Evolutionary conservation across 1,140 invertebrate genomes (phyloP).

Genomic region (Rhagoletis zephyria): DNA sequence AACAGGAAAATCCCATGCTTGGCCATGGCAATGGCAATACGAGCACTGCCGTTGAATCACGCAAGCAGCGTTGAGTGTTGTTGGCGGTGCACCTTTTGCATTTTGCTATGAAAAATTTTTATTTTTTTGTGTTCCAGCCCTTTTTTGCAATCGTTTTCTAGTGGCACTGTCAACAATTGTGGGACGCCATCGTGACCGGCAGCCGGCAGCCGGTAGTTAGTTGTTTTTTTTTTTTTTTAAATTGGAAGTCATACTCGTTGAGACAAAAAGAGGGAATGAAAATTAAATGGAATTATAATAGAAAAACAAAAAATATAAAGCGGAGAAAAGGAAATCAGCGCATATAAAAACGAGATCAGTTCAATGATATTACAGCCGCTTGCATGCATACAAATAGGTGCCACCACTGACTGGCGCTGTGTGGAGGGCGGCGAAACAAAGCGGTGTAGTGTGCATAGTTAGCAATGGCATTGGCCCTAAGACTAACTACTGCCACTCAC

Average conservation of each 20-base stretch:
- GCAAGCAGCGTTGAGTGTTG: conserved; percentile 29
- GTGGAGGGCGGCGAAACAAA: neutral
- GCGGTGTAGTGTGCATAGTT: neutral
- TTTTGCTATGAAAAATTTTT: neutral
- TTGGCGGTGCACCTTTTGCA: neutral
- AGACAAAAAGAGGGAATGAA: conserved; percentile 8
- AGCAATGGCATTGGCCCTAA: conserved; percentile 5
- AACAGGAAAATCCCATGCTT: conserved; percentile 17
- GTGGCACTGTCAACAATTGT: conserved; percentile 4
- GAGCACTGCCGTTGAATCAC: conserved; percentile 12
- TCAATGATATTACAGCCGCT: conserved; percentile 12
- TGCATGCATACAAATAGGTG: conserved; percentile 6
- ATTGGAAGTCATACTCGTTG: neutral
- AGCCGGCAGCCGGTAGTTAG: neutral
- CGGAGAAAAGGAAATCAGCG: conserved; percentile 14
- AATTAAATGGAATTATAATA: neutral
- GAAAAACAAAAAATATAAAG: neutral
- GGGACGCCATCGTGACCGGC: conserved; percentile 33
- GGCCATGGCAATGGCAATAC: conserved; percentile 17
- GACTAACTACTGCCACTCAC: neutral
- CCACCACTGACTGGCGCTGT: neutral
- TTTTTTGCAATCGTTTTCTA: conserved; percentile 8
- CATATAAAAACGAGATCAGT: conserved; percentile 46
- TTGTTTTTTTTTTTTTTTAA: neutral
- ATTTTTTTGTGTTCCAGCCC: neutral